These are phyloP conservation scores for Falcaria lacertinaria DNA, from an alignment of 2,888 invertebrate genomes.

Conservation along the genomic window DNA sequence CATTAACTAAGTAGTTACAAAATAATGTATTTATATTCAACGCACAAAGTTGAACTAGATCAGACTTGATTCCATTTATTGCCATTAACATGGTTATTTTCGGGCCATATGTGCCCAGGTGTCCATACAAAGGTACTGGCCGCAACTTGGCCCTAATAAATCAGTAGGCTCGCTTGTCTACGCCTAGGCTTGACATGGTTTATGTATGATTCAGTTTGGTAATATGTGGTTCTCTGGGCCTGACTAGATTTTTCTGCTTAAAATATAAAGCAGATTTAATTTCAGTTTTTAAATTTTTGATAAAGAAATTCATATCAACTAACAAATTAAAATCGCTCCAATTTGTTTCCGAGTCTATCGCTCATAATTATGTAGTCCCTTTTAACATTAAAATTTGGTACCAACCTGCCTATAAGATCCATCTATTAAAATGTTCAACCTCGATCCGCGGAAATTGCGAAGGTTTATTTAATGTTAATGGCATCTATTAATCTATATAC, in stretches of 20 bases:
- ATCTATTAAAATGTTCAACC: constrained; percentile 4
- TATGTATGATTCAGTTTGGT: constrained; percentile 1
- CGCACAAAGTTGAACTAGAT: neutral
- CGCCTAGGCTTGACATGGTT: neutral
- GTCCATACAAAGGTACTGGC: neutral
- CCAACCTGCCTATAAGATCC: neutral
- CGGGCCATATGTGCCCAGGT: neutral
- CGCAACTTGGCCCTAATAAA: neutral
- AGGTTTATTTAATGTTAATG: constrained; percentile 18
- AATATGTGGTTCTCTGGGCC: neutral
- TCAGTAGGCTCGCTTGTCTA: neutral
- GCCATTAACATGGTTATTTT: neutral
- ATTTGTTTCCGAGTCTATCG: no score
- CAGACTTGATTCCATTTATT: neutral
- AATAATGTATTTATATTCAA: neutral
- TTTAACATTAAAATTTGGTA: no score
- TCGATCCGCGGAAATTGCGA: constrained; percentile 20
- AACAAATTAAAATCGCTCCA: no score
- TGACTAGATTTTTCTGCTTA: no score
- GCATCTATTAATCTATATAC: constrained; percentile 10
- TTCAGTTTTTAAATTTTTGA: no score
- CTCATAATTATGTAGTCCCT: no score
- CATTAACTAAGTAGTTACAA: no score
- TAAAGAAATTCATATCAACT: no score
- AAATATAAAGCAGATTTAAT: no score